Percentiles rank a stretch among this genome's conserved stretches.
Evolutionary conservation across 2,113 vertebrate genomes (phyloP).

Genomic region (Lepisosteus oculatus): DNA sequence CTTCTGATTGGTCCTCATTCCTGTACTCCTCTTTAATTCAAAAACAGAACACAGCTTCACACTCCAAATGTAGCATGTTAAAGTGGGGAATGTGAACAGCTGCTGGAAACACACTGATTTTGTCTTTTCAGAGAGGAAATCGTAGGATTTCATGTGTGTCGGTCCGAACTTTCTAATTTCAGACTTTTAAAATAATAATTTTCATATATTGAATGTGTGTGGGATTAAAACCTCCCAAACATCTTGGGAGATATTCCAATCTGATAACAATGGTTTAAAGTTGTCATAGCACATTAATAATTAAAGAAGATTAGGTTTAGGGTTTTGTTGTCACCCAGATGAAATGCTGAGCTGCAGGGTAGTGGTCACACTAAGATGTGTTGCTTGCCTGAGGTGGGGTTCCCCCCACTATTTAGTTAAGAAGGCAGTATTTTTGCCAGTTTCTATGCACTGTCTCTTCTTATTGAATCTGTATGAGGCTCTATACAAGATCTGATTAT

Average conservation of each 20-base stretch:
- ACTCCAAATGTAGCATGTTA: too few species aligned
- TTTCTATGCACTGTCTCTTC: neutral
- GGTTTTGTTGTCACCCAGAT: neutral
- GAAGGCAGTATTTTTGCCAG: neutral
- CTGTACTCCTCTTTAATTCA: too few species aligned
- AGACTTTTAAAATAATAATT: too few species aligned
- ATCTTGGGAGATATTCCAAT: neutral
- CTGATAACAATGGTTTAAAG: neutral
- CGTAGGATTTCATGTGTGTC: too few species aligned
- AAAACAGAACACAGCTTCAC: too few species aligned
- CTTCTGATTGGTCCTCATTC: too few species aligned
- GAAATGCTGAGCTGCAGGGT: neutral
- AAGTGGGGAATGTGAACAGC: neutral
- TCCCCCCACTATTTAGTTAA: too few species aligned
- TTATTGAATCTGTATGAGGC: neutral
- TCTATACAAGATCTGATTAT: too few species aligned
- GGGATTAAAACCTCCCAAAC: neutral
- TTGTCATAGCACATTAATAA: neutral
- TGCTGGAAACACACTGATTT: neutral
- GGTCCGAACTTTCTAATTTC: too few species aligned
- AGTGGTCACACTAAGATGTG: neutral
- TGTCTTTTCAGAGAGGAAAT: neutral
- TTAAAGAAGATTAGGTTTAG: neutral
- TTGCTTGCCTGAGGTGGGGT: neutral
- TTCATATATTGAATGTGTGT: too few species aligned